These are phyloP conservation scores for Rhinolophus ferrumequinum DNA, from an alignment of 2,113 vertebrate genomes.

Conservation along the genomic window DNA sequence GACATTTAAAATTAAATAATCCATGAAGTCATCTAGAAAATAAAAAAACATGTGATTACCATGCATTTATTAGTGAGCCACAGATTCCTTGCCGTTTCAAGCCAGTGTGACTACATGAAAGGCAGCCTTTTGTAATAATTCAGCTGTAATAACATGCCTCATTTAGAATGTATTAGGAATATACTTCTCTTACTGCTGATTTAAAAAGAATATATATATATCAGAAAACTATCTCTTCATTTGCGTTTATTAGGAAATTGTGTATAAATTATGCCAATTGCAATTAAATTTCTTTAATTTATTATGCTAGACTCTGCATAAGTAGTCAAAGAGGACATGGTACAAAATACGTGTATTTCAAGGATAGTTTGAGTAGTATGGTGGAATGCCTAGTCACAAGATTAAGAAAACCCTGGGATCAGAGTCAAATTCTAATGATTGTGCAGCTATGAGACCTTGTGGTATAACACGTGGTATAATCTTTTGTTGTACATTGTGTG, in stretches of 20 bases:
- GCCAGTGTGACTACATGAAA: slow-evolving; percentile 41
- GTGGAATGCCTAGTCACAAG: background rate
- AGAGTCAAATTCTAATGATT: background rate
- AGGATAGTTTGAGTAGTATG: background rate
- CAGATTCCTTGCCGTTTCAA: slow-evolving; percentile 52
- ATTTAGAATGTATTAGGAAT: slow-evolving; percentile 73
- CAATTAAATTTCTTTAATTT: slow-evolving; percentile 79
- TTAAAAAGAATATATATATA: slow-evolving; percentile 77
- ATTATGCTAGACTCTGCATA: slow-evolving; percentile 75
- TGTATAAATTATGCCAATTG: slow-evolving; percentile 80
- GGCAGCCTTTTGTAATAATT: slow-evolving; percentile 69
- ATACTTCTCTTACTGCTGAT: slow-evolving; percentile 70
- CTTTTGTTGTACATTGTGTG: background rate
- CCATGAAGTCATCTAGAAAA: slow-evolving; percentile 50
- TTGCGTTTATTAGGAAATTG: slow-evolving; percentile 79
- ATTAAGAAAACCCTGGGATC: background rate
- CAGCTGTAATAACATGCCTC: slow-evolving; percentile 77
- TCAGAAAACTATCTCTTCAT: slow-evolving; percentile 81
- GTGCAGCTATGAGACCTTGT: background rate
- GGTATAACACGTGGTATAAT: background rate
- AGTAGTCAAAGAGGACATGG: slow-evolving; percentile 61
- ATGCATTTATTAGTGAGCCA: background rate
- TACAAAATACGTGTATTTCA: background rate
- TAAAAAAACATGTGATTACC: slow-evolving; percentile 44
- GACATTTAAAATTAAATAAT: slow-evolving; percentile 64